These are phyloP conservation scores for Drosophila birchii DNA, from an alignment of 2,888 invertebrate species.

Conservation along the genomic window DNA sequence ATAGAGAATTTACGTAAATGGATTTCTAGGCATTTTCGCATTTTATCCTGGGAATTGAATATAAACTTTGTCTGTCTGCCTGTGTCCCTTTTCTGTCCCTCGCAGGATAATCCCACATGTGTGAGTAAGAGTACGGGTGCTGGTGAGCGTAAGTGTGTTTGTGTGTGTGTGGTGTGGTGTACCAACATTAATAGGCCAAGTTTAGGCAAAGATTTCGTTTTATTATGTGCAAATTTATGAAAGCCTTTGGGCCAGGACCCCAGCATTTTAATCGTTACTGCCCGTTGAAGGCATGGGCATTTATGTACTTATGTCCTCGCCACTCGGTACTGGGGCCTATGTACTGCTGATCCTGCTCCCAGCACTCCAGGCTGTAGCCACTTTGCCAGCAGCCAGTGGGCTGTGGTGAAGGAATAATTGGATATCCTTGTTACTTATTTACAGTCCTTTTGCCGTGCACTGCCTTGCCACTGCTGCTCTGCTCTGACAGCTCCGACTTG, in stretches of 20 bases:
- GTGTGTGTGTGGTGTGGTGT: constrained; percentile 33
- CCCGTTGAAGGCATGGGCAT: constrained; percentile 24
- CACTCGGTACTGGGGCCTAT: constrained; percentile 4
- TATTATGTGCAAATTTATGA: constrained; percentile 78
- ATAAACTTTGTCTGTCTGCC: constrained; percentile 61
- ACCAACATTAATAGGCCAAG: constrained; percentile 72
- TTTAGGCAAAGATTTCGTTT: constrained; percentile 77
- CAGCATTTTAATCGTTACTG: constrained; percentile 66
- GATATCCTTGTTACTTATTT: constrained; percentile 76
- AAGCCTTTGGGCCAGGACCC: constrained; percentile 67
- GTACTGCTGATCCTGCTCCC: not conserved
- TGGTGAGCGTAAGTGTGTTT: not conserved
- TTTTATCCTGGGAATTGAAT: constrained; percentile 74
- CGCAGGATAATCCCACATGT: constrained; percentile 31
- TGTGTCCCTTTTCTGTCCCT: constrained; percentile 33
- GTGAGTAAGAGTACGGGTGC: constrained; percentile 17
- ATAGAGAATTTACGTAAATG: constrained; percentile 82
- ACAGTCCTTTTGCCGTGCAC: constrained; percentile 35
- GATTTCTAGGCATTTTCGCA: constrained; percentile 80
- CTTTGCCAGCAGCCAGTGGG: constrained; percentile 50
- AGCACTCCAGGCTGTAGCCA: constrained; percentile 6
- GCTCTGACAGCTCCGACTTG: constrained; percentile 27
- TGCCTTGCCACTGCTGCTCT: constrained; percentile 26
- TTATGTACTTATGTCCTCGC: constrained; percentile 36
- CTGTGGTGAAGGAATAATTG: constrained; percentile 67